A percentile compares a stretch with the other conserved stretches of the same genome.
Evolutionary conservation across 2,797 vertebrate genomes (phyloP).

Genomic region (Menidia menidia): DNA sequence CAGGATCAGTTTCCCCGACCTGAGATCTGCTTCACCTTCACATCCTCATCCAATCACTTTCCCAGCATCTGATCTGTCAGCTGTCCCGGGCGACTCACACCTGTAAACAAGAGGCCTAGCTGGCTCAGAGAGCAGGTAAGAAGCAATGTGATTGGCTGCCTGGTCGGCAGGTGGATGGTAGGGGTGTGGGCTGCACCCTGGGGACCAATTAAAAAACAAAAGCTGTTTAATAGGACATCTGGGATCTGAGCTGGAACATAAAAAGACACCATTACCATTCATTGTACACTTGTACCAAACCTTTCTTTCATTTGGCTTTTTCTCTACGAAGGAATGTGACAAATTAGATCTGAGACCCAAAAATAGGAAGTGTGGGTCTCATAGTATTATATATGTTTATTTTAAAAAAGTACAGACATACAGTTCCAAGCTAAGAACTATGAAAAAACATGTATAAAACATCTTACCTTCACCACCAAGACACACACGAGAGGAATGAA

Average conservation of each 20-base stretch:
- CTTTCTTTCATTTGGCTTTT: slow-evolving; percentile 3
- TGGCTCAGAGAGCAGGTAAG: slow-evolving; percentile 33
- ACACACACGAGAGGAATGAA: too few species aligned
- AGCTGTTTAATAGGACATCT: slow-evolving; percentile 42
- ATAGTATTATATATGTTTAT: too few species aligned
- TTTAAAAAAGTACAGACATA: too few species aligned
- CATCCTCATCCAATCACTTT: slow-evolving; percentile 34
- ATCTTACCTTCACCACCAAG: too few species aligned
- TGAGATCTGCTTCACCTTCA: slow-evolving; percentile 16
- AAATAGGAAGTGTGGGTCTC: too few species aligned
- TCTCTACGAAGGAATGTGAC: not conserved
- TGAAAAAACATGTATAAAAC: too few species aligned
- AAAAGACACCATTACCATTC: slow-evolving; percentile 13
- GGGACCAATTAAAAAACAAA: slow-evolving; percentile 74
- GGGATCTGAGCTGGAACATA: slow-evolving; percentile 32
- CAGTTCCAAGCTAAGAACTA: too few species aligned
- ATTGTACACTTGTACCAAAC: not conserved
- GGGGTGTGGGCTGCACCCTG: slow-evolving; percentile 10
- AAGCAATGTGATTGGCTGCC: slow-evolving; percentile 56
- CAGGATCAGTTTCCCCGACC: slow-evolving; percentile 25
- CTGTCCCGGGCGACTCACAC: slow-evolving; percentile 49
- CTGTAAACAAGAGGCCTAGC: slow-evolving; percentile 66
- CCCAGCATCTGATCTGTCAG: not conserved
- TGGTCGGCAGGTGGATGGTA: slow-evolving; percentile 28
- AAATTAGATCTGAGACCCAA: not conserved